Evolutionary conservation across 2,113 vertebrate genomes (phyloP), one percentile per base, ranked within the genome.

Genomic region (Saguinus imperator): DNA sequence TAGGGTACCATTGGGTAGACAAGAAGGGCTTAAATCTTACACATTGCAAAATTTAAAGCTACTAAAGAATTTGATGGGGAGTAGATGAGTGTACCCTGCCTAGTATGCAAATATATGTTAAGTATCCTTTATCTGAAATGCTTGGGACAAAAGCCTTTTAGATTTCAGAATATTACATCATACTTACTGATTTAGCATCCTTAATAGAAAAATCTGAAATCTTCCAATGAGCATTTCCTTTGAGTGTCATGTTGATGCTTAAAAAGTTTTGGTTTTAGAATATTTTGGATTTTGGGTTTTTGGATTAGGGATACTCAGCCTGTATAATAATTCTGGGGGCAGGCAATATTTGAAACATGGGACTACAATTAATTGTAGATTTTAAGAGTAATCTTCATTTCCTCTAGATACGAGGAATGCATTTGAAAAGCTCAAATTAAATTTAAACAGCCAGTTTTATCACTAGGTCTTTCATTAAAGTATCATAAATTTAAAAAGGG

Each of bases 371-470:
- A 32, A 58, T 81, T 91, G 50, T 35, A 90, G 82, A 90, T 95
- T 95, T 97, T 43, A 92, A 89, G 61, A 55, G 6, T 87, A 48
- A 84, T 61, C 48, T 93, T 81, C 84, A 83, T 94, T 94, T 79
- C 45, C 43, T 75, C 52, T 91, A 50, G 68, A 77, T 76, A 87
- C 8, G 11, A 92, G 40, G 72, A 20, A 90, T 52, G 35, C 55
- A 81, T 91, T 85, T 94, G 68, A 43, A 95, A 91, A n/a, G 32
- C 37, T 92, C 45, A 83, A 77, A 90, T 95, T 32, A 81, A 91
- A 35, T 72, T 94, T 80, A 70, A 84, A 75, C 48, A 16, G 50
- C 18, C 50, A 95, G 81, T 89, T 95, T 93, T 55, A 82, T 70
- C 45, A 82, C 43, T 12, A 87, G 23, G 50, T 35, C 29, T 96